phyloP scores from a whole-genome alignment of 2,888 invertebrate genomes.

The Pristionchus entomophagus region DNA sequence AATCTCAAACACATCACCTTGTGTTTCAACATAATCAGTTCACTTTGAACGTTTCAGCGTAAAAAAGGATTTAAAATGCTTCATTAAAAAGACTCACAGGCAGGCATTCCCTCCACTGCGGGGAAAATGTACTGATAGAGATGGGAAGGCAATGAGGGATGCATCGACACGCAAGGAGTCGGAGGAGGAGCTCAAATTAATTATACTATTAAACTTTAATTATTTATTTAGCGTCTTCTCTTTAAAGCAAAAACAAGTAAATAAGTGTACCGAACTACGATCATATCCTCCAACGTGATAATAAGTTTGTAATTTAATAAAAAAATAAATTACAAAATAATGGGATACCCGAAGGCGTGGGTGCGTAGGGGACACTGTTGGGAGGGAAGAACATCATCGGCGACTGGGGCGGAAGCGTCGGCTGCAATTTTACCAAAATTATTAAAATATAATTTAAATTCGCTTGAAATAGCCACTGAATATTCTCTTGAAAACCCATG shows the following conservation, averaged over 20 bases:
- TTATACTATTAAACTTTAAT: background rate
- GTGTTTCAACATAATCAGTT: too few relatives aligned
- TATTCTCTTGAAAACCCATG: too few relatives aligned
- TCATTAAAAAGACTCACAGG: background rate
- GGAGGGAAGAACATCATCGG: background rate
- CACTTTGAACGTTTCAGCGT: too few relatives aligned
- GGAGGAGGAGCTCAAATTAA: constrained; percentile 12
- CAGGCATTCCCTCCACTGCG: constrained; percentile 8
- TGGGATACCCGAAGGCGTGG: background rate
- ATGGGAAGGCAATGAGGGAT: background rate
- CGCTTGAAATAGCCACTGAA: background rate
- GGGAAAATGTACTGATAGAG: background rate
- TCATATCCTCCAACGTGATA: background rate
- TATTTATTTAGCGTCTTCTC: background rate
- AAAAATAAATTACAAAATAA: background rate
- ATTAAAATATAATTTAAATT: background rate
- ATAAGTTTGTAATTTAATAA: background rate
- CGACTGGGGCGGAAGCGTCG: background rate
- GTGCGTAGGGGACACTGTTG: background rate
- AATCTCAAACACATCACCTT: too few relatives aligned
- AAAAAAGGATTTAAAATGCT: too few relatives aligned
- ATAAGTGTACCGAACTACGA: too few relatives aligned
- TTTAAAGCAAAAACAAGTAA: background rate
- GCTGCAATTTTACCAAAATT: background rate
- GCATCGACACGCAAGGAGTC: background rate